Base-by-base conservation (phyloP, 1,140 invertebrate genomes). In the Calephelis virginiensis region DNA sequence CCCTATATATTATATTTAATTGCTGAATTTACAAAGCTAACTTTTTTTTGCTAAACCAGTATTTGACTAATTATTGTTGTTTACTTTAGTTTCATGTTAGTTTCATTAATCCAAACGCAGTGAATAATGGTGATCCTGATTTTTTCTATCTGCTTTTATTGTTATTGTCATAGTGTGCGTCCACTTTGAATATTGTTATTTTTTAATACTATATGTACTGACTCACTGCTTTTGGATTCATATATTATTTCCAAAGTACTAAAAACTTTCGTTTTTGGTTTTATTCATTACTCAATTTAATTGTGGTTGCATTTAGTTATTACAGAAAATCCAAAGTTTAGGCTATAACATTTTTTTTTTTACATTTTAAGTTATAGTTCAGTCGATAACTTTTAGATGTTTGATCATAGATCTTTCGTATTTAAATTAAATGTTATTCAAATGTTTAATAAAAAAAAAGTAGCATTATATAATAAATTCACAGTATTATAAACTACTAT, bases 291-390 rank as follows among this genome's bases (percentile, higher is more conserved):
- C 74, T 74, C 70, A 71, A 74, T 82, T 81, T 75, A 84, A 82
- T 83, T 79, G 81, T 80, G 77, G 79, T 91, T 91, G 90, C 90
- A 91, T 91, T 91, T 92, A 92, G 91, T 91, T 86, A 78, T 90
- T 83, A 87, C 78, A 82, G 76, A 85, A 81, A 90, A 92, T 90
- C 91, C 90, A 92, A 92, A 91, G 91, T 85, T 90, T 92, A 91
- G 91, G 87, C 83, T 88, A 83, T 78, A 80, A 82, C 83, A 77
- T 77, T 76, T 81, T 78, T 80, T 81, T 78, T 78, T 86, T n/a
- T n/a, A n/a, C n/a, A 78, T 76, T 74, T 72, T 71, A 72, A 77
- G 78, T 79, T 83, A 80, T 73, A 62, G 77, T 86, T 80, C 82
- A 83, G 79, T 79, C 72, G 69, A 74, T 69, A 69, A 66, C 71